These are phyloP conservation scores for Esox lucius DNA, from an alignment of 2,797 vertebrate species.

Conservation along the genomic window DNA sequence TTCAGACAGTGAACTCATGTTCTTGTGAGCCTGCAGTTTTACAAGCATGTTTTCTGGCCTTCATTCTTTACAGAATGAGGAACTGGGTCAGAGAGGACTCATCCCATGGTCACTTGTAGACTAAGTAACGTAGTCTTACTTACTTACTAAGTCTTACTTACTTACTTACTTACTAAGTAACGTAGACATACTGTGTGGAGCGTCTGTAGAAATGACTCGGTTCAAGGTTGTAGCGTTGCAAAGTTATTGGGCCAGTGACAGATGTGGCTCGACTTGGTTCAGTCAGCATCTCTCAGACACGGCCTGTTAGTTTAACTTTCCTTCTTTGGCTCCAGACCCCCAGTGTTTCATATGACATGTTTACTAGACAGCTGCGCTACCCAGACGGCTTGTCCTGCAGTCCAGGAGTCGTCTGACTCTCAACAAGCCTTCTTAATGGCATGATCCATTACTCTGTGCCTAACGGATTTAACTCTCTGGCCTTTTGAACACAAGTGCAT, in stretches of 20 bases:
- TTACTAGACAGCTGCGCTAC: constrained; percentile 12
- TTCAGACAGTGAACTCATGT: constrained; percentile 25
- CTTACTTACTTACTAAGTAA: no score
- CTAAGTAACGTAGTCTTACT: no score
- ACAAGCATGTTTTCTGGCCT: not conserved
- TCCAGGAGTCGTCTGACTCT: not conserved
- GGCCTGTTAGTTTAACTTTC: not conserved
- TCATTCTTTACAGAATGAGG: constrained; percentile 15
- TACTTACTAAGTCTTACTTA: no score
- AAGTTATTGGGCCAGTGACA: no score
- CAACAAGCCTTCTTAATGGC: not conserved
- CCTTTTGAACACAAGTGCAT: no score
- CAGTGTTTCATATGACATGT: constrained; percentile 20
- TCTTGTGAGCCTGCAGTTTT: constrained; percentile 11
- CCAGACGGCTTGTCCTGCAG: not conserved
- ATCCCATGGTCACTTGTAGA: not conserved
- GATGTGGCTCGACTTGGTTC: no score
- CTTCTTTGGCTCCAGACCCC: constrained; percentile 9
- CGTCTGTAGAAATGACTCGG: no score
- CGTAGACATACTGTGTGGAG: no score
- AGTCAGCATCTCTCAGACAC: no score
- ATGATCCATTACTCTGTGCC: no score
- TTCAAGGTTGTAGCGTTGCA: no score
- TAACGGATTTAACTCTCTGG: no score
- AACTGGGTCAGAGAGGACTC: constrained; percentile 14